phyloP scores from a whole-genome alignment of 2,797 vertebrate genomes.

The Poliocrania exsul region DNA sequence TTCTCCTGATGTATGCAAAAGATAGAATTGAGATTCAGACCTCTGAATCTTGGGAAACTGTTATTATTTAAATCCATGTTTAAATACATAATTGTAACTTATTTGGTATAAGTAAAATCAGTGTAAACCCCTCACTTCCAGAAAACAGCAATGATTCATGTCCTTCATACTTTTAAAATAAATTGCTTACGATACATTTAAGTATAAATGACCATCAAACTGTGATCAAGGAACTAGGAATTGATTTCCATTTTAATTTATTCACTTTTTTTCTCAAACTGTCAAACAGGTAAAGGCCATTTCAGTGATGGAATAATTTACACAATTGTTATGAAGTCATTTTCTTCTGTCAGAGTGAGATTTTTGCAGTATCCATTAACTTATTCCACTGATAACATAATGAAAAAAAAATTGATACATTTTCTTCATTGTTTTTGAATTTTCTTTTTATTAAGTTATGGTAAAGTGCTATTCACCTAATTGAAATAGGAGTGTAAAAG shows the following conservation, averaged over 20 bases:
- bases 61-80: background rate
- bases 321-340: background rate
- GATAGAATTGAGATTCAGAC: background rate
- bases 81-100: background rate
- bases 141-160: background rate
- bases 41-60: background rate
- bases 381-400: background rate
- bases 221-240: constrained; percentile 11
- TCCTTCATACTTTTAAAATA: background rate
- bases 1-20: background rate
- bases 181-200: constrained; percentile 10
- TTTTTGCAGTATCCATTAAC: background rate
- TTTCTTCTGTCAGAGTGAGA: background rate
- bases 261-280: constrained; percentile 19
- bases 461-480: background rate
- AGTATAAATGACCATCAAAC: constrained; percentile 10
- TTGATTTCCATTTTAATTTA: constrained; percentile 43
- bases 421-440: background rate
- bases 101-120: background rate
- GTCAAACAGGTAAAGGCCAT: background rate
- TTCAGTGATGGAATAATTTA: background rate
- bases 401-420: constrained; percentile 5
- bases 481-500: background rate
- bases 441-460: background rate
- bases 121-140: background rate